Base-by-base conservation (phyloP, 2,113 vertebrate species). In the Mohoua ochrocephala region DNA sequence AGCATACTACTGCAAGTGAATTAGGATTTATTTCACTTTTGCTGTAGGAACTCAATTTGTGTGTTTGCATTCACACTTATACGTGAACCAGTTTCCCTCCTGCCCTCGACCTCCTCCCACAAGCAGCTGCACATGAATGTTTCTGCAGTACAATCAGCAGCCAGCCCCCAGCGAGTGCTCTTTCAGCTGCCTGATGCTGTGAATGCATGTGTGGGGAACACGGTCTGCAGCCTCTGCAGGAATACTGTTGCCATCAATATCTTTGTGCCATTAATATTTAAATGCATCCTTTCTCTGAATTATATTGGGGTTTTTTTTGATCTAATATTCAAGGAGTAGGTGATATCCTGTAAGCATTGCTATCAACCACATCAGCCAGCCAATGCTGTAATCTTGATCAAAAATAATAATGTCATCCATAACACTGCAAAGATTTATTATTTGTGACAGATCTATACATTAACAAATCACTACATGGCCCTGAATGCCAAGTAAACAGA, bases 381-480 rank as follows among this genome's bases (percentile, higher is more conserved):
- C 63, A 85, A 7, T 28, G 77, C 71, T 91, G 70, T 91, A 96
- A 97, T 97, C 97, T 97, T 95, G 95, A 95, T 97, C 96, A 95
- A 96, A 97, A 97, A 94, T 97, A 97, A 97, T 96, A 93, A 97
- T 80, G 68, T 59, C 87, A 97, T 97, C 97, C 96, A 97, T 97
- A 97, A 97, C 11, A 7, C 77, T 79, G 89, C 67, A 80, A 92
- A 96, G 96, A 97, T 97, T 96, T 97, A 97, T 97, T 95, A 71
- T 91, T 91, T 92, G 93, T 95, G 96, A 91, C 96, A 97, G 70
- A 94, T 86, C 83, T 88, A 93, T 97, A 95, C 94, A 68, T 96
- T 97, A 96, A 87, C 83, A 96, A 96, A 97, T 97, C 83, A 83
- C 89, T 81, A 21, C 39, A 23, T 19, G 45, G 93, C 60, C 89